phyloP scores from a whole-genome alignment of 2,797 vertebrate genomes.

The Scarus forsteni region DNA sequence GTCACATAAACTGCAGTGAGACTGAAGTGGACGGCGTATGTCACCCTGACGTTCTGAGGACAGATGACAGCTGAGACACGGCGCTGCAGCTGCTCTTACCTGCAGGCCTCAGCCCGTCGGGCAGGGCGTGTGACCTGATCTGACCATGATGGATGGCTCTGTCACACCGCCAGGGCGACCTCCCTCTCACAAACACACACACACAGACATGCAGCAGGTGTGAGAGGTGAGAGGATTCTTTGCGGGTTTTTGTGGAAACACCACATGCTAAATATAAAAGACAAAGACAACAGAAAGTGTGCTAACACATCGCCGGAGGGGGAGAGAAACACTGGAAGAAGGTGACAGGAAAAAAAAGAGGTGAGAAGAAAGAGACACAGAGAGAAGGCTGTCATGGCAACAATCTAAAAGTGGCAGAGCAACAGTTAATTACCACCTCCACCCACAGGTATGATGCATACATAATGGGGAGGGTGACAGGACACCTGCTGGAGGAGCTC shows the following conservation, averaged over 20 bases:
- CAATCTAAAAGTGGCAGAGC: slow-evolving; percentile 75
- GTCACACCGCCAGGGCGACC: slow-evolving; percentile 32
- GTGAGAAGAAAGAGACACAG: slow-evolving; percentile 53
- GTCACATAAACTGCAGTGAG: slow-evolving; percentile 3
- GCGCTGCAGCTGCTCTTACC: slow-evolving; percentile 54
- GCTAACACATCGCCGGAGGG: slow-evolving; percentile 5
- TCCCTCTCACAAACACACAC: slow-evolving; percentile 7
- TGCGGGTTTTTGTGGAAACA: neutral
- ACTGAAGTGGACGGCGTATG: slow-evolving; percentile 21
- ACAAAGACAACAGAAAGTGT: neutral
- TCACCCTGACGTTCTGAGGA: slow-evolving; percentile 28
- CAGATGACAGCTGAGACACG: slow-evolving; percentile 52
- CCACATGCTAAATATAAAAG: neutral
- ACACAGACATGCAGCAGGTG: slow-evolving; percentile 8
- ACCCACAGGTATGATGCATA: slow-evolving; percentile 72
- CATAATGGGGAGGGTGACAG: slow-evolving; percentile 72
- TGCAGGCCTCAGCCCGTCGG: slow-evolving; percentile 52
- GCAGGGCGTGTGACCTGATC: slow-evolving; percentile 47
- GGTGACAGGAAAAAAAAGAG: slow-evolving; percentile 49
- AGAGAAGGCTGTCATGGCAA: slow-evolving; percentile 73
- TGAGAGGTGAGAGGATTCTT: neutral
- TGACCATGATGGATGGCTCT: slow-evolving; percentile 57
- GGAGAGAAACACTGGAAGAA: slow-evolving; percentile 36
- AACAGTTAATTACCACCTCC: slow-evolving; percentile 82
- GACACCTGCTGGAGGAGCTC: slow-evolving; percentile 74